Evolutionary conservation across 1,140 invertebrate species (phyloP).

Genomic region (Lutraria rhynchaena): DNA sequence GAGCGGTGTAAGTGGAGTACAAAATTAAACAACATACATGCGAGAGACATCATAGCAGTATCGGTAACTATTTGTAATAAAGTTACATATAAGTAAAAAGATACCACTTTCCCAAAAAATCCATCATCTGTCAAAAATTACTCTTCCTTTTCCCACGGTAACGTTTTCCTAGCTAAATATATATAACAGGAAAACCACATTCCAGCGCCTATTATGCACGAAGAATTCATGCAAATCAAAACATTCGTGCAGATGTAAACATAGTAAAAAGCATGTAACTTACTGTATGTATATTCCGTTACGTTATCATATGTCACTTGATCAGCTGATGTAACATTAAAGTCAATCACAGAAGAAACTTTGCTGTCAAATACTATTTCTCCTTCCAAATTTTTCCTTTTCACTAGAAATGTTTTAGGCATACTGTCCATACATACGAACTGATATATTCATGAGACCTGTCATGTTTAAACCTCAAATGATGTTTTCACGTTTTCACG

Average conservation of each 20-base stretch:
- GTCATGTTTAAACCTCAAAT: constrained; percentile 32
- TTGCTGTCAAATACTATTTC: background rate
- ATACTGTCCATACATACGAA: constrained; percentile 51
- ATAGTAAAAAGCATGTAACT: constrained; percentile 7
- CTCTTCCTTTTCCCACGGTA: no score
- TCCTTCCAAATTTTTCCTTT: constrained; percentile 22
- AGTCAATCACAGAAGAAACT: background rate
- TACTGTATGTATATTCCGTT: constrained; percentile 14
- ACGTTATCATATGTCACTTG: constrained; percentile 1
- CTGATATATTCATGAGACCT: constrained; percentile 9
- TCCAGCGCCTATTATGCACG: background rate
- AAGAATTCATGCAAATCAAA: constrained; percentile 1
- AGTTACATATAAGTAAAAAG: no score
- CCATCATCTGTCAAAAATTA: no score
- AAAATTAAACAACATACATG: no score
- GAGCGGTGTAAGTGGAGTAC: no score
- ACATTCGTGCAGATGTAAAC: background rate
- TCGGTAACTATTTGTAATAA: no score
- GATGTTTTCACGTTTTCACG: constrained; percentile 34
- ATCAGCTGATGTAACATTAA: constrained; percentile 1
- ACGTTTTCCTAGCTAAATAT: no score
- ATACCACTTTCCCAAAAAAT: no score
- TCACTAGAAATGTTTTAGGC: constrained; percentile 55
- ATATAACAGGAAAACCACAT: no score
- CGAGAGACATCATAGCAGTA: no score